Evolutionary conservation across 64 coral and sea anemone species (phyloP).

Genomic region (Pachyseris speciosa): DNA sequence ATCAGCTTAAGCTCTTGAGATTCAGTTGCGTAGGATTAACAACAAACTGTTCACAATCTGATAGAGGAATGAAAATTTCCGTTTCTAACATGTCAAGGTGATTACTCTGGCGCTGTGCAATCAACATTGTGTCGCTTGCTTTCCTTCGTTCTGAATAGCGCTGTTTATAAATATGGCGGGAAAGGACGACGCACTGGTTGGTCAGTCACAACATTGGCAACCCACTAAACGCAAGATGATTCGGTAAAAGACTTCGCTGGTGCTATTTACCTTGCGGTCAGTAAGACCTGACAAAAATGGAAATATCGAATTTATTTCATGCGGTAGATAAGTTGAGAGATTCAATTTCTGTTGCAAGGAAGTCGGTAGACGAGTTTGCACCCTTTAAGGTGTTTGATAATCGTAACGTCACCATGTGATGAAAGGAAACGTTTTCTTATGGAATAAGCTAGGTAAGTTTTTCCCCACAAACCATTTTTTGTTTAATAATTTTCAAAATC

Average conservation of each 20-base stretch:
- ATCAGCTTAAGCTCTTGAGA: neutral
- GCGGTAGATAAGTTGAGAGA: neutral
- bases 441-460: neutral
- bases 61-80: neutral
- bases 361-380: neutral
- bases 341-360: constrained; percentile 19
- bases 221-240: neutral
- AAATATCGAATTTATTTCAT: constrained; percentile 41
- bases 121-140: neutral
- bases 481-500: neutral
- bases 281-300: constrained; percentile 30
- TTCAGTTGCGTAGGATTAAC: neutral
- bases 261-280: constrained; percentile 40
- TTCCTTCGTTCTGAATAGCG: neutral
- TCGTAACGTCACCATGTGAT: constrained; percentile 1
- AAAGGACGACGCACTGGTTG: neutral
- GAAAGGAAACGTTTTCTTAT: neutral
- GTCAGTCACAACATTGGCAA: neutral
- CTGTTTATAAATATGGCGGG: constrained; percentile 8
- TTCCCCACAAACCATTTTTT: neutral
- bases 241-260: neutral
- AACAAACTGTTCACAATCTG: neutral
- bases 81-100: neutral
- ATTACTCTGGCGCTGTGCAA: neutral
- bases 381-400: neutral